Conservation (phyloP, 2,888 invertebrate species). For the Neocrepidodera transversa region DNA sequence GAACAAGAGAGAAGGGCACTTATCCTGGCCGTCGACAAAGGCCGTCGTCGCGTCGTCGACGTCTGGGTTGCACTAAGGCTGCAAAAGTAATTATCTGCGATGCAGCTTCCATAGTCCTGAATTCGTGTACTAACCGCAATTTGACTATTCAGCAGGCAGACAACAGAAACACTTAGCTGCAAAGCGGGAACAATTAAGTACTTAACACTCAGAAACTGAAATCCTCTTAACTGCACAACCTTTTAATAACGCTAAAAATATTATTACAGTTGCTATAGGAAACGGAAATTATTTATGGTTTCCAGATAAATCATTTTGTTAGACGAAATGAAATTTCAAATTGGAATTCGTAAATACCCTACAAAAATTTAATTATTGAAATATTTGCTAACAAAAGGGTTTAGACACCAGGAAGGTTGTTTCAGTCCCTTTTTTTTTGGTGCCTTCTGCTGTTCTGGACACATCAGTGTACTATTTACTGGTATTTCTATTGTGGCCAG, state of each 20-base stretch:
- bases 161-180: constrained; percentile 27
- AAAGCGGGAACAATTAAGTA: constrained; percentile 25
- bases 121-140: constrained; percentile 22
- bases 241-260: constrained; percentile 21
- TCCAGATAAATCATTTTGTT: no score
- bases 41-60: constrained; percentile 17
- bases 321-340: no score
- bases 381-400: no score
- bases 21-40: constrained; percentile 21
- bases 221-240: constrained; percentile 23
- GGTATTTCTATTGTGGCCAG: no score
- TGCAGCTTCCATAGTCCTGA: constrained; percentile 21
- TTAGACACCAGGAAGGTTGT: no score
- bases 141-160: constrained; percentile 28
- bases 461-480: no score
- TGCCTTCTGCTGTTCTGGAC: no score
- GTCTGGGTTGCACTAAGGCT: constrained; percentile 26
- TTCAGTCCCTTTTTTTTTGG: no score
- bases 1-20: constrained; percentile 18
- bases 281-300: no score
- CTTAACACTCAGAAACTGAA: constrained; percentile 22
- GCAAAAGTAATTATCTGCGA: constrained; percentile 25
- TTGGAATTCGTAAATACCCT: no score
- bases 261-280: neutral
- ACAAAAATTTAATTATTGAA: no score